Percentiles rank a stretch among this genome's conserved stretches.
Evolutionary conservation across 2,888 invertebrate species (phyloP).

Genomic region (Pristionchus entomophagus): DNA sequence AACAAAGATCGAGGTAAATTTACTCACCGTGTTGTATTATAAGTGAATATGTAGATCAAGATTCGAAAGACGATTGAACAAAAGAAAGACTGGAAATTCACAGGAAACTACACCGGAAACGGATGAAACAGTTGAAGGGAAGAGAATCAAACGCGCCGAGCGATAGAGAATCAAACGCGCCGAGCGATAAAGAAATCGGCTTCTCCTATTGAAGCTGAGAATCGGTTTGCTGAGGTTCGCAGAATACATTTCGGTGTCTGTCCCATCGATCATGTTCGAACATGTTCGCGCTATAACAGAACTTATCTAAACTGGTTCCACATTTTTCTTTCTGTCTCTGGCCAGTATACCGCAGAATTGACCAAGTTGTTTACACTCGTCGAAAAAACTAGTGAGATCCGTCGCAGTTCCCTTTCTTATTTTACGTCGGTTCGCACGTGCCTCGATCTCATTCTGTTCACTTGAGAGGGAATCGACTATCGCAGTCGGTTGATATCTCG

Average conservation of each 20-base stretch:
- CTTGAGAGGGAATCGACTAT: conserved; percentile 32
- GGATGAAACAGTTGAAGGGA: not conserved
- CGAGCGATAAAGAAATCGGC: not conserved
- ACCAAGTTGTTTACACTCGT: conserved; percentile 25
- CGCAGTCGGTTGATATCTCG: not conserved
- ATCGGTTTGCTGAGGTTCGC: not conserved
- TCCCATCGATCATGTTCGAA: not conserved
- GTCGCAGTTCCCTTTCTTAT: not conserved
- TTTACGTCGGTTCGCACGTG: not conserved
- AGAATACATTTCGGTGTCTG: not conserved
- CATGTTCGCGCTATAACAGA: not conserved
- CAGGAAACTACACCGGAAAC: conserved; percentile 19
- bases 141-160: not conserved
- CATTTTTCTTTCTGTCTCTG: not conserved
- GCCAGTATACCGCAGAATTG: conserved; percentile 13
- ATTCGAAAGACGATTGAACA: not conserved
- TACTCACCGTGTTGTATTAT: not conserved
- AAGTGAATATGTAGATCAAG: conserved; percentile 21
- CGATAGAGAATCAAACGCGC: not conserved
- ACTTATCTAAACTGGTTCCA: not conserved
- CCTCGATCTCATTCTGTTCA: not conserved
- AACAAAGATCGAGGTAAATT: not conserved
- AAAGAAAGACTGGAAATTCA: conserved; percentile 29
- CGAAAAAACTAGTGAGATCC: conserved; percentile 22
- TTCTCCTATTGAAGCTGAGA: not conserved